Evolutionary conservation across 2,888 invertebrate species (phyloP).

Genomic region (Calliphora vomitoria): DNA sequence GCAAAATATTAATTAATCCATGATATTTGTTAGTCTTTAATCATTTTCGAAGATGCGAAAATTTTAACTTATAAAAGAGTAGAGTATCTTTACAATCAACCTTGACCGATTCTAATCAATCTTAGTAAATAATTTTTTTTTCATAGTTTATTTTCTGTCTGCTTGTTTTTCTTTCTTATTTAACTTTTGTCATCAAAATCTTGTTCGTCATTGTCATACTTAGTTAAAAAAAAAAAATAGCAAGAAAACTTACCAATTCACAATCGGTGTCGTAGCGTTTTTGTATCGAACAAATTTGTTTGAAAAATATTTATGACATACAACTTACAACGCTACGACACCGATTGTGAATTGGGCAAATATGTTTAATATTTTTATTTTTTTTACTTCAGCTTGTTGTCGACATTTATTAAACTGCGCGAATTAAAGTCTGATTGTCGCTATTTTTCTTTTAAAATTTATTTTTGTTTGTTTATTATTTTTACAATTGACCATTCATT

Average conservation of each 20-base stretch:
- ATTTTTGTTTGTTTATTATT: not conserved
- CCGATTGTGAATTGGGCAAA: no score
- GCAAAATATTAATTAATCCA: no score
- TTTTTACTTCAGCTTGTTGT: slow-evolving; percentile 11
- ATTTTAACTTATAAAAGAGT: not conserved
- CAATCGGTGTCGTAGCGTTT: no score
- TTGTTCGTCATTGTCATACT: slow-evolving; percentile 58
- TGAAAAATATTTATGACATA: no score
- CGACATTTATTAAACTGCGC: slow-evolving; percentile 34
- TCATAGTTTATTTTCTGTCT: not conserved
- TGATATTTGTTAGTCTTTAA: no score
- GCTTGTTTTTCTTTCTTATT: slow-evolving; percentile 12
- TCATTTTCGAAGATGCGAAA: not conserved
- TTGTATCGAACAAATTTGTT: no score
- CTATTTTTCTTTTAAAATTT: slow-evolving; percentile 20
- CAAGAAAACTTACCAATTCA: no score
- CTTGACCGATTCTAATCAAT: slow-evolving; percentile 31
- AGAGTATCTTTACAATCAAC: not conserved
- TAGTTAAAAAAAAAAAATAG: slow-evolving; percentile 16
- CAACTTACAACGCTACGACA: no score
- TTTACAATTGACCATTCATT: not conserved
- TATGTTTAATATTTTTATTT: not conserved
- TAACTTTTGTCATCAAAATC: slow-evolving; percentile 54
- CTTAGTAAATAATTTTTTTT: not conserved
- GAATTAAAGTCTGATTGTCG: slow-evolving; percentile 42